Base-by-base conservation (phyloP, 2,113 vertebrate species). In the Probosciger aterrimus region DNA sequence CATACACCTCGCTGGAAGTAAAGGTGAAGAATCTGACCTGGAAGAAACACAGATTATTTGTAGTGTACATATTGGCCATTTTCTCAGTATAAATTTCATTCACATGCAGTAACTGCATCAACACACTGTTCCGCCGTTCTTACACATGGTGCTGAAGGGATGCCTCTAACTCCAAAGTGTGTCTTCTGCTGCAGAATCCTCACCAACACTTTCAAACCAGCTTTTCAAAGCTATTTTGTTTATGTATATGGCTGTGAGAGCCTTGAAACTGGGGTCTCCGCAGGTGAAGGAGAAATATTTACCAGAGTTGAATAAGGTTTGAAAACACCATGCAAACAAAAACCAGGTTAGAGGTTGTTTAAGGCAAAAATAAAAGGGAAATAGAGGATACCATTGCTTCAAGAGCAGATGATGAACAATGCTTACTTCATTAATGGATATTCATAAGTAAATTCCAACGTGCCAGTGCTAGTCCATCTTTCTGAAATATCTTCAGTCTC, bases 101-200 rank as follows among this genome's bases (percentile, higher is more conserved):
- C 24, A 6, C 1, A 2, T 9, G 50, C 63, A 80, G 44, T 18
- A 30, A 69, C 12, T 33, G 20, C 46, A 33, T 20, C 43, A 33
- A 3, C 30, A 27, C 17, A 3, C n/a, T 7, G 14, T 39, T 79
- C 30, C 28, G 37, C 63, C 2, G 1, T 44, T 75, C 37, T 52
- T 15, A 3, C 2, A 0, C 10, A 3, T 7, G 5, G 6, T 4
- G 35, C 39, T n/a, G 55, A 47, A 60, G 11, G 14, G n/a, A 49
- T 35, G 64, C 28, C 30, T 50, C 55, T 27, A 49, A 28, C 31
- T 30, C 15, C 11, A 6, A 59, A 19, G 52, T 8, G 19, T 22
- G 37, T 27, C 57, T 82, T 47, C 57, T 47, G 43, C n/a, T 60
- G 28, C 65, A 43, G 39, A 30, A 43, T 49, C 59, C 59, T 25